These are phyloP conservation scores for Pampusana beccarii DNA, from an alignment of 2,113 vertebrate species.

Conservation along the genomic window DNA sequence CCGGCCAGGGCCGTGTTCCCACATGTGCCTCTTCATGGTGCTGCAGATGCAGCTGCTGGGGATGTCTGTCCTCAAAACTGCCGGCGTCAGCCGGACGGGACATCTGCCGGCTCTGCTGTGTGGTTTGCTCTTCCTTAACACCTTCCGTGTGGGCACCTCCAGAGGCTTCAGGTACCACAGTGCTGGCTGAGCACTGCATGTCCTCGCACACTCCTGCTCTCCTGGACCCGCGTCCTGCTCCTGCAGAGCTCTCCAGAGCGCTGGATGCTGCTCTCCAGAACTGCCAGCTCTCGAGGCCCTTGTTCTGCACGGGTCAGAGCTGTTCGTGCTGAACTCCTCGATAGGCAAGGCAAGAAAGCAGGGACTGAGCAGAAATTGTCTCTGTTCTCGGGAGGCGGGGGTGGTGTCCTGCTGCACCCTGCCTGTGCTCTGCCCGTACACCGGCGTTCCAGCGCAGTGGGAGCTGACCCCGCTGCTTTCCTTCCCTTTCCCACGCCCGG, in stretches of 20 bases:
- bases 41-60: not conserved
- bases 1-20: not conserved
- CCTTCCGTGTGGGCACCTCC: not conserved
- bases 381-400: not conserved
- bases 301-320: not conserved
- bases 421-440: not conserved
- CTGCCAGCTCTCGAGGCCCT: not conserved
- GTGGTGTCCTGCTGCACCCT: not conserved
- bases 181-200: not conserved
- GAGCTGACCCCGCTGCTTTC: not conserved
- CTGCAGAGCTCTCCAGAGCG: not conserved
- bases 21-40: rapidly evolving
- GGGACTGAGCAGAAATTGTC: not conserved
- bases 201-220: not conserved
- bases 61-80: not conserved
- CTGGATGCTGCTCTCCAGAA: not conserved
- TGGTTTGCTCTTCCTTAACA: not conserved
- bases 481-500: not conserved
- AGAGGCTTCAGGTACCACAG: not conserved
- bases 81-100: rapidly evolving
- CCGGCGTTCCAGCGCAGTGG: not conserved
- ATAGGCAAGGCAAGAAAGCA: rapidly evolving
- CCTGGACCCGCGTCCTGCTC: not conserved
- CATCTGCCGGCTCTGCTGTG: not conserved
- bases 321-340: not conserved